Evolutionary conservation across 2,113 vertebrate genomes (phyloP).

Genomic region (Phoxinus phoxinus): DNA sequence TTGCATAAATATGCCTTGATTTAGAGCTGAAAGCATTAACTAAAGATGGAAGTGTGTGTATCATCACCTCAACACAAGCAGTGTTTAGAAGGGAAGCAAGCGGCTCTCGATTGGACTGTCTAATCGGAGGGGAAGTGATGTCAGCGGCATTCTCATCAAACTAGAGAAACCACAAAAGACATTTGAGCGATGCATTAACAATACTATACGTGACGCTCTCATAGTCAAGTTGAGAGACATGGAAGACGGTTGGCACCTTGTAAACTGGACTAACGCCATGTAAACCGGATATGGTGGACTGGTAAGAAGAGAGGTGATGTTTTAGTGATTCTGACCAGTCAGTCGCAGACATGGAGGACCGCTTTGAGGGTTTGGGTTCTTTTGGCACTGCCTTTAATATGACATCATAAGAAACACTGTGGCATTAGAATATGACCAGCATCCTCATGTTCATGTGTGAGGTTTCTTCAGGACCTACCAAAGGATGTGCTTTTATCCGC

Average conservation of each 20-base stretch:
- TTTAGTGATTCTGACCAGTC: background rate
- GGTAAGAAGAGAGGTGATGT: background rate
- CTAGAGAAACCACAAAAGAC: constrained; percentile 18
- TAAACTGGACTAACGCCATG: background rate
- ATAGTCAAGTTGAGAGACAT: background rate
- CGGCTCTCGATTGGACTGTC: background rate
- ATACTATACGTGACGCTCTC: background rate
- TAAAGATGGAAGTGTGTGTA: background rate
- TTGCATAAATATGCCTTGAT: background rate
- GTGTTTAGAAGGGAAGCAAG: constrained; percentile 51
- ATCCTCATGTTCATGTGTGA: background rate
- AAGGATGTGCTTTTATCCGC: background rate
- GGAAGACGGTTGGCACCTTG: constrained; percentile 4
- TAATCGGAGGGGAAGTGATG: background rate
- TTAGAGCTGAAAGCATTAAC: background rate
- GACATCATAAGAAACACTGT: background rate
- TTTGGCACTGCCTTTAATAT: constrained; percentile 34
- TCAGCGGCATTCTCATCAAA: background rate
- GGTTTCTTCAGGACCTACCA: constrained; percentile 32
- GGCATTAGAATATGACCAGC: background rate
- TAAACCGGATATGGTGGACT: background rate
- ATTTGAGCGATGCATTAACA: background rate
- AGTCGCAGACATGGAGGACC: background rate
- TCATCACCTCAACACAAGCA: constrained; percentile 60
- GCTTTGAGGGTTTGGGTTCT: constrained; percentile 27